Percentiles rank a stretch among this genome's conserved stretches.
These are phyloP conservation scores for Diceros bicornis DNA, from an alignment of 2,797 vertebrate species.

Conservation along the genomic window DNA sequence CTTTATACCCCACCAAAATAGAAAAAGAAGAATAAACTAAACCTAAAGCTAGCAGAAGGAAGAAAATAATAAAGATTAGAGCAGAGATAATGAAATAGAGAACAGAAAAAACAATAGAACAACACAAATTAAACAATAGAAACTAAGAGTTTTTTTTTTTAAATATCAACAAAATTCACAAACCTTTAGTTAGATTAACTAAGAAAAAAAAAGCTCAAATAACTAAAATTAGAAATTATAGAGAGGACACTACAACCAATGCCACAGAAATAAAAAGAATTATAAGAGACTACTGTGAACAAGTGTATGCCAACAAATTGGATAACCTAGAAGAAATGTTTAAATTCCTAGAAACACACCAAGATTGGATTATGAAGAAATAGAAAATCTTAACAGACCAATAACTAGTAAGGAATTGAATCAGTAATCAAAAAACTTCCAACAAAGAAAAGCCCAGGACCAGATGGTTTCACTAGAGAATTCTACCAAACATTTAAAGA, in stretches of 20 bases:
- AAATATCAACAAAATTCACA: not conserved
- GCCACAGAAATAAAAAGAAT: slow-evolving; percentile 29
- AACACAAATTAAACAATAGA: not conserved
- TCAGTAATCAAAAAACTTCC: not conserved
- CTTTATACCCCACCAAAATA: not conserved
- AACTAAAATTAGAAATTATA: not conserved
- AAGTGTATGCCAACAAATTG: not conserved
- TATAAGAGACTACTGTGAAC: not conserved
- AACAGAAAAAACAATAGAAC: not conserved
- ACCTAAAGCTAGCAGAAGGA: not conserved
- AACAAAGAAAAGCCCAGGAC: not conserved
- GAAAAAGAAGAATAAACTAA: slow-evolving; percentile 2
- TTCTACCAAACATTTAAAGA: not conserved
- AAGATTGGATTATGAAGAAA: not conserved
- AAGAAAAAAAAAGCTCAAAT: not conserved
- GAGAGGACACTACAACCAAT: not conserved
- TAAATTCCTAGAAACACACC: not conserved
- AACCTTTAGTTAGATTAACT: not conserved
- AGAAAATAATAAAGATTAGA: slow-evolving; percentile 3
- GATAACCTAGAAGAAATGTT: not conserved
- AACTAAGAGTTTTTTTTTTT: not conserved
- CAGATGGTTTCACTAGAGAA: not conserved
- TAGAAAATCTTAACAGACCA: not conserved
- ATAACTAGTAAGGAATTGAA: not conserved
- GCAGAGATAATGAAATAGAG: not conserved